phyloP scores from a whole-genome alignment of 2,797 vertebrate genomes.

The Darevskia mixta region DNA sequence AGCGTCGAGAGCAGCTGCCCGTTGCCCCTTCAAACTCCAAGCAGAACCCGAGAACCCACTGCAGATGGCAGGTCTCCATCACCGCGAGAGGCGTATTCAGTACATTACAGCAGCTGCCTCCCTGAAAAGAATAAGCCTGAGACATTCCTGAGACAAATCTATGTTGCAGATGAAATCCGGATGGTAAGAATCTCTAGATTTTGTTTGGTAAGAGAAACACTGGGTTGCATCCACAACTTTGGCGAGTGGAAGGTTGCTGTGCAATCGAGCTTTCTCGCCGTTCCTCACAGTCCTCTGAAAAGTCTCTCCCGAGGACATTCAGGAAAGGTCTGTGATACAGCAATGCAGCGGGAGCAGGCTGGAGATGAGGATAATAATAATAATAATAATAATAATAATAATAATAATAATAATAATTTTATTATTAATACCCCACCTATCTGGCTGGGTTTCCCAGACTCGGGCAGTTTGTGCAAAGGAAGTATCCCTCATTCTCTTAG shows the following conservation, averaged over 20 bases:
- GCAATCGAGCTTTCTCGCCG: rapidly evolving
- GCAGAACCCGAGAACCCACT: conserved; percentile 50
- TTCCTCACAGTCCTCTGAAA: not conserved
- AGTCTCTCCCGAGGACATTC: not conserved
- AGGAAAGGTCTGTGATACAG: not conserved
- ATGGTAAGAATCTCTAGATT: conserved; percentile 70
- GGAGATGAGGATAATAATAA: too few species aligned
- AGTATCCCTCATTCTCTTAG: too few species aligned
- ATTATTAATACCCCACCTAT: too few species aligned
- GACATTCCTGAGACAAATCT: conserved; percentile 43
- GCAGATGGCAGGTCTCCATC: conserved; percentile 27
- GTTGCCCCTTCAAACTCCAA: conserved; percentile 43
- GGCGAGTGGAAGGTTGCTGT: not conserved
- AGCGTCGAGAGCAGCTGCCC: conserved; percentile 1
- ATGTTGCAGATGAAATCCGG: conserved; percentile 50
- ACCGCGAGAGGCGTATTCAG: conserved; percentile 25
- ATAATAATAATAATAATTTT: too few species aligned
- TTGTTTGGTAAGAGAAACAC: not conserved
- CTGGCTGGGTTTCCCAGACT: not conserved
- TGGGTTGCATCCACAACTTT: not conserved
- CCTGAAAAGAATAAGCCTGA: conserved; percentile 44
- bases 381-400: too few species aligned
- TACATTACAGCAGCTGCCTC: not conserved
- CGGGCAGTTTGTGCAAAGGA: too few species aligned
- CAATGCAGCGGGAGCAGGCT: not conserved